Evolutionary conservation across 2,888 invertebrate species (phyloP).

Genomic region (Chalcis sispes): DNA sequence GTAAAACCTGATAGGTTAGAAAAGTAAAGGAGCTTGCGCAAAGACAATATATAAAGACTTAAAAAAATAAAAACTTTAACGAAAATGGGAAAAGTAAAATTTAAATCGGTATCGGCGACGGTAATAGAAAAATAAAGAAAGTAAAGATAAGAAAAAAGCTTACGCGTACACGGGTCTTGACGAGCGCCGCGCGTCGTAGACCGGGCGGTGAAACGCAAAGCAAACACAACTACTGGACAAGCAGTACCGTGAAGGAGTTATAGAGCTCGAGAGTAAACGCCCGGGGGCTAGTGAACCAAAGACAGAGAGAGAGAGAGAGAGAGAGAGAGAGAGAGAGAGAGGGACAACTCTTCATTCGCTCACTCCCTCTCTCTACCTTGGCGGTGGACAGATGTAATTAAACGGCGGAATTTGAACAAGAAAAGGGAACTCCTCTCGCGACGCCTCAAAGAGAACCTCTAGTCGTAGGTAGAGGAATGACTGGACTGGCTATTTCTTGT

Average conservation of each 20-base stretch:
- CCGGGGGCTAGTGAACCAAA: too few relatives aligned
- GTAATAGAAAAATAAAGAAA: background rate
- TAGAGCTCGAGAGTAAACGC: background rate
- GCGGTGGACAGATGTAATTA: constrained; percentile 71
- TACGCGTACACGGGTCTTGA: too few relatives aligned
- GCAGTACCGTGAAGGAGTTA: background rate
- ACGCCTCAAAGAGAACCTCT: background rate
- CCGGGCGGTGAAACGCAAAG: too few relatives aligned
- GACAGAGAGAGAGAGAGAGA: background rate
- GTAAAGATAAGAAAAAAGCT: background rate
- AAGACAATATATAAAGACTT: too few relatives aligned
- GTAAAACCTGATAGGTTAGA: too few relatives aligned
- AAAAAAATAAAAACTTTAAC: too few relatives aligned
- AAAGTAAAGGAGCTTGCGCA: too few relatives aligned
- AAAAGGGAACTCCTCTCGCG: constrained; percentile 52
- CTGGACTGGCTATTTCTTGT: too few relatives aligned
- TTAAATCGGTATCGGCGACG: background rate
- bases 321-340: constrained; percentile 23
- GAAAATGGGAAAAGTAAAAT: background rate
- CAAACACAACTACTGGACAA: background rate
- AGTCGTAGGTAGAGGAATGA: too few relatives aligned
- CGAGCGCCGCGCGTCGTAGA: too few relatives aligned
- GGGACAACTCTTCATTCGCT: background rate
- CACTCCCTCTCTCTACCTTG: constrained; percentile 56
- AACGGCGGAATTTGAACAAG: constrained; percentile 65